Evolutionary conservation across 35 echinoderm and acorn worm genomes (phyloP), one percentile per base, ranked within the genome.

Genomic region (Holothuria glaberrima): DNA sequence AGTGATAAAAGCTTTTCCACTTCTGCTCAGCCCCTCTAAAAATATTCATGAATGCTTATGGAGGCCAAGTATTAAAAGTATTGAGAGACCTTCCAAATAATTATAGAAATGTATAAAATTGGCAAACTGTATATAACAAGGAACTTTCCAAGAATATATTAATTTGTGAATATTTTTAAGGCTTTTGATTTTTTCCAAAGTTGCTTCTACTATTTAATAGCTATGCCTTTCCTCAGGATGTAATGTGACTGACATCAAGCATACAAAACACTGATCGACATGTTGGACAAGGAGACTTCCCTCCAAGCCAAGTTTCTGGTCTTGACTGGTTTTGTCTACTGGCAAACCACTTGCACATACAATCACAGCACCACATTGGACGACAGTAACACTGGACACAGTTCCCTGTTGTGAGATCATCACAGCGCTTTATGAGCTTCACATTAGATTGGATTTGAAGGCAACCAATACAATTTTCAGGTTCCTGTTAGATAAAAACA

Each of bases 311-410:
- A 1, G 91, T 88, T 60, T 95, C 94, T 24, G 95, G 95, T 64
- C 70, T 72, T n/a, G 89, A 72, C 72, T 97, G 95, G 24, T 89
- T 86, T 58, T 98, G 95, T 83, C 95, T 35, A 54, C 88, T 98
- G 5, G 88, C 95, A 48, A 94, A 94, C 95, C 95, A 98, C 62
- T 98, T 98, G 30, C 95, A 94, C 95, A 97, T 92, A 73, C 95
- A 98, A 20, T 94, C 93, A n/a, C 94, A 68, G 61, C 95, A 97
- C 95, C 95, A 98, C 95, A 98, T 98, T 19, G 95, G 95, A 19
- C 95, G 57, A 76, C 95, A 94, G 81, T 87, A 94, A 63, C 92
- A 94, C 77, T 94, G 90, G 33, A 98, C 87, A 46, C 95, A 98
- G 66, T 94, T 87, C 30, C 95, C 95, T 29, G 75, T 54, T n/a